Conservation (phyloP, 2,113 vertebrate genomes). For the Sakesphorus luctuosus region DNA sequence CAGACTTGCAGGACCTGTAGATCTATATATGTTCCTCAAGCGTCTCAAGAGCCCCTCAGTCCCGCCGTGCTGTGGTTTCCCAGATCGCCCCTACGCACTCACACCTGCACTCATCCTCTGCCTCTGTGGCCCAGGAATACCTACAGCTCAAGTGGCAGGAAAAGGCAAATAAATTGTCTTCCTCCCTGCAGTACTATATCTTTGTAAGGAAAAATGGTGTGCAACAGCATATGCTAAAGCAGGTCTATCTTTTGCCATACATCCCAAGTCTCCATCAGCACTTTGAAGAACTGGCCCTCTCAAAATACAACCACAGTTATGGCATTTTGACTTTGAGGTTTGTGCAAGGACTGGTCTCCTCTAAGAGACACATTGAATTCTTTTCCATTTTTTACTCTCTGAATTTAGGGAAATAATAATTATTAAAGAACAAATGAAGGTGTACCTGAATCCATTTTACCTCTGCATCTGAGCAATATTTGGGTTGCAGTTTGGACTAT, state of each 20-base stretch:
- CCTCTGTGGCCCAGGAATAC: not conserved
- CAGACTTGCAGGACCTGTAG: not conserved
- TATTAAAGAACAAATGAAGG: not conserved
- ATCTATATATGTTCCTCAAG: not conserved
- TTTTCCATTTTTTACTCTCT: not conserved
- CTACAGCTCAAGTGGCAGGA: not conserved
- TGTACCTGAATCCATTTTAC: not conserved
- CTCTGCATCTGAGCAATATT: not conserved
- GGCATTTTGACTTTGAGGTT: not conserved
- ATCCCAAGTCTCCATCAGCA: rapidly evolving
- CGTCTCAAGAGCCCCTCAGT: not conserved
- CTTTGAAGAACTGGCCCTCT: not conserved
- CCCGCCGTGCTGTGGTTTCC: rapidly evolving
- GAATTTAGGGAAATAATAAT: not conserved
- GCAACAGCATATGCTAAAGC: not conserved
- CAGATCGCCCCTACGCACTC: not conserved
- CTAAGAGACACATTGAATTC: not conserved
- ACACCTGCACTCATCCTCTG: rapidly evolving
- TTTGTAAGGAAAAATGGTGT: not conserved
- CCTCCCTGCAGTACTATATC: not conserved
- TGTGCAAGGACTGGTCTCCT: not conserved
- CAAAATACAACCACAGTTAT: not conserved
- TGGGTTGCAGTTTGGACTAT: not conserved
- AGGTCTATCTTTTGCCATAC: not conserved
- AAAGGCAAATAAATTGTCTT: not conserved